Evolutionary conservation across 2,113 vertebrate genomes (phyloP).

Genomic region (Salvelinus fontinalis): DNA sequence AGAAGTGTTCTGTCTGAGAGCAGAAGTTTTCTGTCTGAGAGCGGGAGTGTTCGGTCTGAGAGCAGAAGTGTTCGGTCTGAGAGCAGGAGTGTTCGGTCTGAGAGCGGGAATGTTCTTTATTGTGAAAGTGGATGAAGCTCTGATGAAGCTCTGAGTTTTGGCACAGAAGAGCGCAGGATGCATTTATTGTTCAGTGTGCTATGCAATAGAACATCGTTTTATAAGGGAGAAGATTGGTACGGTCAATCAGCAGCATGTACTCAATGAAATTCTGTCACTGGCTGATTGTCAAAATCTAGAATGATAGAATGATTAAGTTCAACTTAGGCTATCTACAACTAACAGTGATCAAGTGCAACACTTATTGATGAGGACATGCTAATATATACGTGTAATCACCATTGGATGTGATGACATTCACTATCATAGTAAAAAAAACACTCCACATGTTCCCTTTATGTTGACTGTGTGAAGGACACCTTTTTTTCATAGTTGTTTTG

Average conservation of each 20-base stretch:
- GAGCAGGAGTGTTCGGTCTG: background rate
- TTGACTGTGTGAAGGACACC: too few relatives aligned
- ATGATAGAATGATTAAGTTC: slow-evolving; percentile 30
- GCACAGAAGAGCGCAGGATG: background rate
- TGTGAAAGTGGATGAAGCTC: background rate
- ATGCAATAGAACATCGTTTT: background rate
- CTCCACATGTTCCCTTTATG: background rate
- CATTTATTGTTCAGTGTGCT: background rate
- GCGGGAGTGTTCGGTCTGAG: too few relatives aligned
- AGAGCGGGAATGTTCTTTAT: background rate
- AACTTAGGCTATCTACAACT: background rate
- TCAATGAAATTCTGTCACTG: background rate
- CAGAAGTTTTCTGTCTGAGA: too few relatives aligned
- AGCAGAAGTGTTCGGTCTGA: too few relatives aligned
- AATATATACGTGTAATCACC: too few relatives aligned
- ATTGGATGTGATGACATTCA: slow-evolving; percentile 6
- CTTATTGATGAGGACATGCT: slow-evolving; percentile 39
- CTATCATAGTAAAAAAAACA: slow-evolving; percentile 37
- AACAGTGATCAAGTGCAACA: slow-evolving; percentile 34
- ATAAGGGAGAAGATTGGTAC: background rate
- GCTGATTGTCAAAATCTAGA: background rate
- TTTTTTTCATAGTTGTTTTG: slow-evolving; percentile 19
- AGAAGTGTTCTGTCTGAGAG: too few relatives aligned
- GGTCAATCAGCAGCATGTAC: background rate
- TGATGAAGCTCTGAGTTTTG: background rate